Percentiles rank a stretch among this genome's conserved stretches.
Conservation (phyloP, 2,113 vertebrate species). For the Mirza zaza region DNA sequence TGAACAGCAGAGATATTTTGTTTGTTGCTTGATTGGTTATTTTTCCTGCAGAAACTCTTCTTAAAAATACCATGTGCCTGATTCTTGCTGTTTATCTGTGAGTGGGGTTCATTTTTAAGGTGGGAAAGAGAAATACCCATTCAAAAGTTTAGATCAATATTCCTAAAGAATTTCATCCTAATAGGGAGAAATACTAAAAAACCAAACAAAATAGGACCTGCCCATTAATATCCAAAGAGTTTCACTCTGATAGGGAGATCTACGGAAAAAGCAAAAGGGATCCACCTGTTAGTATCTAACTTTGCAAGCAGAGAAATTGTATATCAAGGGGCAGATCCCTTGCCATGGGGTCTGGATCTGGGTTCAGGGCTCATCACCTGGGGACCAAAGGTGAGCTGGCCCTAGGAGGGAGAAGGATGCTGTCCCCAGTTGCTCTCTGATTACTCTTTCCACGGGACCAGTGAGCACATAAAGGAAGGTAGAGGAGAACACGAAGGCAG, state of each 20-base stretch:
- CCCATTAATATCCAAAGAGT: neutral
- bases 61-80: neutral
- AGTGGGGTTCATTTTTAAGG: neutral
- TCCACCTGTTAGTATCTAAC: neutral
- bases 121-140: neutral
- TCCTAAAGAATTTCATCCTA: neutral
- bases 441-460: too few species aligned
- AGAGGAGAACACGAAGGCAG: neutral
- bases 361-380: neutral
- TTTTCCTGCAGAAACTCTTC: constrained; percentile 19
- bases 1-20: neutral
- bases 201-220: neutral
- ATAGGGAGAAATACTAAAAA: neutral
- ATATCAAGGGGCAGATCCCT: too few species aligned
- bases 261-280: neutral
- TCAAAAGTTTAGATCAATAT: neutral
- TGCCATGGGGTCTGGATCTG: neutral
- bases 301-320: neutral
- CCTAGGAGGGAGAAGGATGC: neutral
- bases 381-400: neutral
- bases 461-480: neutral
- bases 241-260: neutral
- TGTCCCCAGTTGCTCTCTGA: neutral
- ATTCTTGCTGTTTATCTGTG: neutral
- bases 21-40: neutral